Base-by-base conservation (phyloP, 2,113 vertebrate genomes). In the Ophiodon elongatus region DNA sequence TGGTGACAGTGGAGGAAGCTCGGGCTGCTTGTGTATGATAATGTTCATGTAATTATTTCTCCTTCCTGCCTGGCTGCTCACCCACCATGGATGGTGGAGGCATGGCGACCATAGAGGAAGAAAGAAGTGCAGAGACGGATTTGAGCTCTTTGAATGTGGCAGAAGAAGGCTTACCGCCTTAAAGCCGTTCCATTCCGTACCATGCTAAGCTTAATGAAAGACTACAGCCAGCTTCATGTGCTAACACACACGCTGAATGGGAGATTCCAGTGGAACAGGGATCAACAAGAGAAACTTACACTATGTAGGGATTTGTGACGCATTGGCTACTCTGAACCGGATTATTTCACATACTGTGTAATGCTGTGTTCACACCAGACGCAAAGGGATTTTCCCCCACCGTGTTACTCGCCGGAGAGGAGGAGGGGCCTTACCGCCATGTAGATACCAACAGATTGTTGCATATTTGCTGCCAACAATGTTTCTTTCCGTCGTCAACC, bases 41-140 rank as follows among this genome's bases (percentile, higher is more conserved):
- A 92, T 91, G 87, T 92, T 90, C 66, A 84, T 79, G 88, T 89
- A 91, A 90, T 93, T 93, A 93, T 82, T 87, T 89, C 82, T 77
- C 77, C 35, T 80, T 83, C 66, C 81, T 88, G 85, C 90, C 75
- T 92, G 88, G 79, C 76, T 89, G 87, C 85, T 88, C 80, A 82
- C 70, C 71, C 70, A 62, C 29, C 63, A 63, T 63, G 63, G 71
- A 79, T 23, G 41, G 70, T 57, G 68, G 67, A 64, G 82, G 76
- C 65, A 78, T 60, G 52, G 41, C 19, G 45, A 54, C 60, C 54
- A 76, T 1, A 17, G 57, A 57, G 63, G 43, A 25, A 73, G 10
- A 45, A 47, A 60, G 41, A 41, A 19, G 29, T 14, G 52, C 31
- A 63, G 10, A 33, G 64, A 39, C 2, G 17, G 77, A 66, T 70